Base-by-base conservation (phyloP, 2,797 vertebrate species). In the Lates japonicus region DNA sequence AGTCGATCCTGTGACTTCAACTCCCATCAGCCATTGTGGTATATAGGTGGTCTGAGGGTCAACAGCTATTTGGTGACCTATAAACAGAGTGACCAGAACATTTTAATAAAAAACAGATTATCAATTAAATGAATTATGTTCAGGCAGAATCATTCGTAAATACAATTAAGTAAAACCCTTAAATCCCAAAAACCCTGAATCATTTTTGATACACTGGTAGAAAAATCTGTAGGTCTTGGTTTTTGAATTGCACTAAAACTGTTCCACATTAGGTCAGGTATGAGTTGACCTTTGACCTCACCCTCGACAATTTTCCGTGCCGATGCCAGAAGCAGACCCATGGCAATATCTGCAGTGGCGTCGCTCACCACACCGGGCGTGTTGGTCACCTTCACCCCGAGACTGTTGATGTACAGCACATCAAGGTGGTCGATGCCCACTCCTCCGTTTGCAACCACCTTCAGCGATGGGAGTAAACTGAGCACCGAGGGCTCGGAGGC, bases 381-480 rank as follows among this genome's bases (percentile, higher is more conserved):
- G 84, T 94, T 95, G 77, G 94, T 74, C 49, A 95, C 86, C 72
- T 93, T 96, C 49, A 94, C 92, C 1, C 94, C 94, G 7, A 90
- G 91, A 33, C 93, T 81, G 59, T 77, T 83, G 29, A 96, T 82
- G 76, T 95, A 87, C 0, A 88, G 88, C 78, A 96, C 70, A 29
- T 97, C 92, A 74, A 96, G 58, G 82, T 96, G 96, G 83, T 97
- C 95, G 54, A 93, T 69, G 58, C 95, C 96, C 25, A 87, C 95
- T 5, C 96, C 96, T 31, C 76, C 48, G 7, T 52, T 95, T 70
- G 90, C 93, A n/a, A 97, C 84, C n/a, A 95, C 72, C 84, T 95
- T 96, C 74, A 97, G 79, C 0, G 80, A 86, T 2, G 95, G 95
- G 14, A 96, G 85, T 60, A 68, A 81, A 52, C 72, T 46, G 5